These are phyloP conservation scores for Caenorhabditis becei DNA, from an alignment of 2,888 invertebrate genomes.

Conservation along the genomic window DNA sequence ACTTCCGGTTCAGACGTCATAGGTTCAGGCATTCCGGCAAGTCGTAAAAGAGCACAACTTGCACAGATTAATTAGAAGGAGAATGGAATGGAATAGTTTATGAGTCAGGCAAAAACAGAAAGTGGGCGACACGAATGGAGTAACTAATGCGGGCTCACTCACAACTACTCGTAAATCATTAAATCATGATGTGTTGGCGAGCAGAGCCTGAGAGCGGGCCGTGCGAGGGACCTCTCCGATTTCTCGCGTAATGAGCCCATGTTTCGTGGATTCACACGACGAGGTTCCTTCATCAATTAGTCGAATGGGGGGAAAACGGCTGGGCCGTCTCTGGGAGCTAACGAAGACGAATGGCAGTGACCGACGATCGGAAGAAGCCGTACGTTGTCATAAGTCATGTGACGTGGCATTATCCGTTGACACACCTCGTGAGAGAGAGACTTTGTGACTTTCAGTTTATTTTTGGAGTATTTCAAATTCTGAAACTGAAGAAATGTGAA, in stretches of 20 bases:
- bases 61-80: conserved; percentile 11
- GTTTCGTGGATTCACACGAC: conserved; percentile 13
- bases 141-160: conserved; percentile 1
- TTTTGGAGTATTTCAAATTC: neutral
- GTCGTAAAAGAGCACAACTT: neutral
- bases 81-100: conserved; percentile 8
- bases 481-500: too few species aligned
- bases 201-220: neutral
- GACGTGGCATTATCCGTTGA: neutral
- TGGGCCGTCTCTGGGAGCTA: too few species aligned
- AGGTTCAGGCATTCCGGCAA: neutral
- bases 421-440: conserved; percentile 1
- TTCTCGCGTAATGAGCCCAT: conserved; percentile 16
- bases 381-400: conserved; percentile 6
- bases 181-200: conserved; percentile 24
- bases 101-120: neutral
- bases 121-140: neutral
- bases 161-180: conserved; percentile 18
- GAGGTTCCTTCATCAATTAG: conserved; percentile 18
- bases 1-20: neutral
- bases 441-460: neutral
- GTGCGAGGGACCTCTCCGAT: conserved; percentile 4
- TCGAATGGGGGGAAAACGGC: neutral
- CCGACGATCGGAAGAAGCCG: conserved; percentile 13
- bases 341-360: conserved; percentile 5